These are phyloP conservation scores for Sitodiplosis mosellana DNA, from an alignment of 1,140 invertebrate species.

Conservation along the genomic window DNA sequence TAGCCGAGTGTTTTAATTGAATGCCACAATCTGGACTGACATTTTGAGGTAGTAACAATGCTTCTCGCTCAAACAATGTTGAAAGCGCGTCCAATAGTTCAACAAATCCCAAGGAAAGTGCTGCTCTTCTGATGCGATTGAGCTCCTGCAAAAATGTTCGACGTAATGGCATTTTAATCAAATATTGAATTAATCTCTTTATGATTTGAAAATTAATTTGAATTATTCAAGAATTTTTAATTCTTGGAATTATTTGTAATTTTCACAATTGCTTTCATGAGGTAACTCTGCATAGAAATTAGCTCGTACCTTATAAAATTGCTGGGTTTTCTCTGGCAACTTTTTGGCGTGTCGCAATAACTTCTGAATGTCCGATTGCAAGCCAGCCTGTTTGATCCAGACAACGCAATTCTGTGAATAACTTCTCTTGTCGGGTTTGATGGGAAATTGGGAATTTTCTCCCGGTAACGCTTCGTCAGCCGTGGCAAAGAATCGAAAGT, in stretches of 20 bases:
- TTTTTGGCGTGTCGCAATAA: no score
- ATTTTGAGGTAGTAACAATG: conserved; percentile 51
- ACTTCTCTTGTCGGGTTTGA: conserved; percentile 58
- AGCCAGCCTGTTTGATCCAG: no score
- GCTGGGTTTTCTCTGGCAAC: no score
- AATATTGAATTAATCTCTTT: no score
- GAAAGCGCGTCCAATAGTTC: conserved; percentile 59
- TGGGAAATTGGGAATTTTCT: conserved; percentile 41
- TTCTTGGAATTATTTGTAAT: no score
- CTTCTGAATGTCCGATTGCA: conserved; percentile 93
- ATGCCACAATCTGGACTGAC: conserved; percentile 75
- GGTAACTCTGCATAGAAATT: no score
- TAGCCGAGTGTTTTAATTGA: conserved; percentile 76
- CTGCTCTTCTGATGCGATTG: conserved; percentile 73
- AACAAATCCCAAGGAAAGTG: conserved; percentile 74
- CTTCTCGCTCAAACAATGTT: conserved; percentile 75
- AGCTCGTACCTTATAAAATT: no score
- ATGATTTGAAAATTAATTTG: no score
- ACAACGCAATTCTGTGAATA: conserved; percentile 62
- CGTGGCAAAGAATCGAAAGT: conserved; percentile 49
- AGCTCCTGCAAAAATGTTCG: no score
- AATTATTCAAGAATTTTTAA: no score
- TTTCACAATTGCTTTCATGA: no score
- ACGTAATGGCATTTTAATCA: not conserved
- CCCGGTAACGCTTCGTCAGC: conserved; percentile 30